Evolutionary conservation across 1,140 invertebrate genomes (phyloP).

Genomic region (Helicorthomorpha holstii): DNA sequence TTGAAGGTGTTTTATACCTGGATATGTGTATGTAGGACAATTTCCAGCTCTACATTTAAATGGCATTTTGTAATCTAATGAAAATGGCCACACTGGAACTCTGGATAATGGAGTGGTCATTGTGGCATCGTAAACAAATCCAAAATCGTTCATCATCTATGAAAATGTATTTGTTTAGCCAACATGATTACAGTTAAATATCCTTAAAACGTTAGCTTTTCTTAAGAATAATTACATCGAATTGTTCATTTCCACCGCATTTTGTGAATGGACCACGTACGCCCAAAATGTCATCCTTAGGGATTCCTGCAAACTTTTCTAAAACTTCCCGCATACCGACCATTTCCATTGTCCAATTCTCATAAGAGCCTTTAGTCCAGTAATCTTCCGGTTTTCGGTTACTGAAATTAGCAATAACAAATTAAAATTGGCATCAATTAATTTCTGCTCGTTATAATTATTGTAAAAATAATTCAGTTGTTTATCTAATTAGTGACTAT

Average conservation of each 20-base stretch:
- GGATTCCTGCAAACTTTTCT: constrained; percentile 61
- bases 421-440: background rate
- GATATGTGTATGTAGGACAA: constrained; percentile 77
- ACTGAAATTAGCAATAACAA: constrained; percentile 1
- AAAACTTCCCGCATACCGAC: constrained; percentile 81
- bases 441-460: too few relatives aligned
- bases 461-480: too few relatives aligned
- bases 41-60: constrained; percentile 82
- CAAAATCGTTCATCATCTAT: constrained; percentile 71
- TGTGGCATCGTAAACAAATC: constrained; percentile 81
- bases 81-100: constrained; percentile 85
- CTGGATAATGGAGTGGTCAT: constrained; percentile 63
- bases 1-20: constrained; percentile 34
- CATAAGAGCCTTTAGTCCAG: constrained; percentile 62
- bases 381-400: constrained; percentile 27
- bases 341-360: constrained; percentile 84
- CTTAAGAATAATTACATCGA: constrained; percentile 41
- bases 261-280: constrained; percentile 78
- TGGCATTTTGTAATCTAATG: constrained; percentile 74
- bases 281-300: constrained; percentile 61
- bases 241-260: constrained; percentile 77
- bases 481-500: too few relatives aligned
- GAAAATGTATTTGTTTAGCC: background rate
- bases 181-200: too few relatives aligned
- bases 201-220: too few relatives aligned